Evolutionary conservation across 2,888 invertebrate species (phyloP), one percentile per base, ranked within the genome.

Genomic region (Nomada ferruginata): DNA sequence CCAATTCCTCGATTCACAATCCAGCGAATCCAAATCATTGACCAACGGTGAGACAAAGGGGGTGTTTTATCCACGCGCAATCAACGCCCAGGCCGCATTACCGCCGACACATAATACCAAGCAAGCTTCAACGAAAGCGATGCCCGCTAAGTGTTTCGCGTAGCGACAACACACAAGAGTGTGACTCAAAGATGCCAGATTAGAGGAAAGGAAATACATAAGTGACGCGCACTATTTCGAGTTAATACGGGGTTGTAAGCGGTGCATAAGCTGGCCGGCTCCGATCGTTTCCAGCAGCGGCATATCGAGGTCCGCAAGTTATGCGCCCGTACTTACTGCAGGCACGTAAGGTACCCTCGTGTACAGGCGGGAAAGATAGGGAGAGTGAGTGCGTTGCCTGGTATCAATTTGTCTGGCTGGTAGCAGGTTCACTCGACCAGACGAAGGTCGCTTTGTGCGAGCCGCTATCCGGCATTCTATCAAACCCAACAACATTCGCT

Each of bases 401-500:
- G 91, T 92, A 92, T 92, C 92, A 92, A 92, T 92, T 92, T 92
- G 92, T 92, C 92, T 89, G 89, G 86, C 85, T 86, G 88, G 91
- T 90, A 91, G 90, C 90, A 90, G 90, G 89, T 90, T 89, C 89
- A 86, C 86, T 82, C 88, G 87, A 85, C 84, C 84, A 85, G 88
- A 86, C 90, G 92, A 92, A 92, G 91, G 91, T 90, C 90, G 92
- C 92, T 92, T 92, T 92, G 92, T 92, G 87, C 89, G 83, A 86
- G 92, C 92, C 92, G 92, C 92, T 92, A 92, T 92, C 92, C 92
- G 83, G 86, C 91, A 90, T 92, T 92, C 91, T 91, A 92, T 92
- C 92, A 92, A 92, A 91, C 88, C 86, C 87, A 89, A 85, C 89
- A 88, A 80, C 86, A 83, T 85, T 85, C 83, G 61, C 85, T 78